Evolutionary conservation across 92 coral and sea anemone genomes (phyloP).

Genomic region (Ricordea florida): DNA sequence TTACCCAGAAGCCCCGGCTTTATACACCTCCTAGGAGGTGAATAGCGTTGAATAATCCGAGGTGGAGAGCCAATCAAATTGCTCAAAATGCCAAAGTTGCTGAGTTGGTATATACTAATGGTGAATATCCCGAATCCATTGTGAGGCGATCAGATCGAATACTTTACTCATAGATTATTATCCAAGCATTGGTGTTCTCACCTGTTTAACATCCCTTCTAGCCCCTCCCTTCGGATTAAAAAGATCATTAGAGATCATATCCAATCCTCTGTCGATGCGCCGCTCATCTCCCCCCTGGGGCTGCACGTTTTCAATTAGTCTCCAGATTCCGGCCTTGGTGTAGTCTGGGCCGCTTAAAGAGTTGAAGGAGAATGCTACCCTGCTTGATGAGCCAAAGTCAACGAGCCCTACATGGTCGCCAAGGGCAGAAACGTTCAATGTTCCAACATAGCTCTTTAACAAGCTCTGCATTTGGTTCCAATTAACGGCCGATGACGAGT

Average conservation of each 20-base stretch:
- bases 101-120: too few relatives aligned
- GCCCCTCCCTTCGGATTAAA: constrained; percentile 51
- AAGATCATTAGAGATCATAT: constrained; percentile 29
- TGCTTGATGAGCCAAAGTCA: constrained; percentile 38
- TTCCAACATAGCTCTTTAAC: constrained; percentile 60
- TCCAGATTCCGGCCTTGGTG: constrained; percentile 18
- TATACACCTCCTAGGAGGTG: too few relatives aligned
- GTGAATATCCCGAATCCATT: too few relatives aligned
- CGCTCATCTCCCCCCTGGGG: constrained; percentile 42
- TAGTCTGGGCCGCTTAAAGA: constrained; percentile 40
- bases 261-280: constrained; percentile 56
- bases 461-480: constrained; percentile 59
- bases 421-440: constrained; percentile 50
- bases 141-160: too few relatives aligned
- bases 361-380: constrained; percentile 39
- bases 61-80: too few relatives aligned
- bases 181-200: not conserved
- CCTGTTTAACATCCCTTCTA: constrained; percentile 41
- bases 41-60: too few relatives aligned
- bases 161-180: too few relatives aligned
- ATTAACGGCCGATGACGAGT: constrained; percentile 66
- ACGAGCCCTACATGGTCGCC: constrained; percentile 73
- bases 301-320: constrained; percentile 39
- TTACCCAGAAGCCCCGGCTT: too few relatives aligned
- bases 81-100: too few relatives aligned